These are phyloP conservation scores for Tetanocera ferruginea DNA, from an alignment of 2,888 invertebrate species.

Conservation along the genomic window DNA sequence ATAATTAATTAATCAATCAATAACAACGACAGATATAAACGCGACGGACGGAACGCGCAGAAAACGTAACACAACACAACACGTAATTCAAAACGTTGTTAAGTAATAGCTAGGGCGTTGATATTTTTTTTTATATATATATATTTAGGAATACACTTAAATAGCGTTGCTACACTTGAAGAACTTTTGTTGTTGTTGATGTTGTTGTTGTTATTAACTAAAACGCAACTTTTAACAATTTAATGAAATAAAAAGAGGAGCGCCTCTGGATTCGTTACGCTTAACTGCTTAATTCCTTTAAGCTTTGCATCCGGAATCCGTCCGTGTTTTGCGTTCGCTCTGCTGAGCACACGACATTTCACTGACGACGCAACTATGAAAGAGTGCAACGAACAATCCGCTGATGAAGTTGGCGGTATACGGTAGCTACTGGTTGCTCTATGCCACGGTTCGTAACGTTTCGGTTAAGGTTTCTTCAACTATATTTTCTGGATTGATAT, in stretches of 20 bases:
- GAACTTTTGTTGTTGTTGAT: not conserved
- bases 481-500: too few species aligned
- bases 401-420: not conserved
- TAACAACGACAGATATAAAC: not conserved
- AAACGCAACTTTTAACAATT: not conserved
- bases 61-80: not conserved
- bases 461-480: slow-evolving; percentile 3
- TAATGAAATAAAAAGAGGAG: not conserved
- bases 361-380: slow-evolving; percentile 12
- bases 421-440: not conserved
- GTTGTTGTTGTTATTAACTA: not conserved
- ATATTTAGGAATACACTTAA: not conserved
- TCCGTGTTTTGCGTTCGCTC: slow-evolving; percentile 29
- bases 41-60: not conserved
- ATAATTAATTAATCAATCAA: not conserved
- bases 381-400: not conserved
- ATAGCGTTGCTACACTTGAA: not conserved
- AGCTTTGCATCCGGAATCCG: slow-evolving; percentile 24
- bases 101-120: too few species aligned
- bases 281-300: not conserved
- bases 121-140: not conserved
- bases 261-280: not conserved
- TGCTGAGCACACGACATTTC: slow-evolving; percentile 28
- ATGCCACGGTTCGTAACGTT: slow-evolving; percentile 25
- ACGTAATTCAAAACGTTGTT: too few species aligned